Percentiles rank a stretch among this genome's conserved stretches.
Evolutionary conservation across 1,140 invertebrate genomes (phyloP).

Genomic region (Drosophila neocordata): DNA sequence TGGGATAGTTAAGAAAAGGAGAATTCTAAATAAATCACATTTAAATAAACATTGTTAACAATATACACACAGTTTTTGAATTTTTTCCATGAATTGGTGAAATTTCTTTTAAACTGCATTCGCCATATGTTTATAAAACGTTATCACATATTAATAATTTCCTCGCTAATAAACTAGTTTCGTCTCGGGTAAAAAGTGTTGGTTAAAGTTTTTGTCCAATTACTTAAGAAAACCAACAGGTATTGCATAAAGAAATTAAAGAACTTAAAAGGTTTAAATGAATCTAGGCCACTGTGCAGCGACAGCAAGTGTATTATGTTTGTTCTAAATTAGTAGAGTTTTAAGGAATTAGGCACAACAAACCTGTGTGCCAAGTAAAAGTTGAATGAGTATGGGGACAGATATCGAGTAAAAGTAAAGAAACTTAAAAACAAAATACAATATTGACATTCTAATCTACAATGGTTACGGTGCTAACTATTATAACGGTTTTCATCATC

Average conservation of each 20-base stretch:
- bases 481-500: neutral
- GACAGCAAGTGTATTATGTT: slow-evolving; percentile 15
- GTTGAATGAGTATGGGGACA: neutral
- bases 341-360: slow-evolving; percentile 13
- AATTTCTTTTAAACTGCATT: neutral
- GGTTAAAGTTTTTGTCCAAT: too few species aligned
- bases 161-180: neutral
- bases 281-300: neutral
- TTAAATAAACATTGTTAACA: neutral
- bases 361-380: neutral
- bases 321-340: slow-evolving; percentile 45
- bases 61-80: neutral
- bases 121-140: neutral
- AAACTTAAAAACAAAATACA: neutral
- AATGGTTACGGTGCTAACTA: neutral
- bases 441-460: neutral
- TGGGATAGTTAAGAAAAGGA: too few species aligned
- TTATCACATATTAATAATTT: neutral
- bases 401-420: neutral
- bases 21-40: too few species aligned
- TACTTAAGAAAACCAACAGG: too few species aligned
- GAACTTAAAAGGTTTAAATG: neutral
- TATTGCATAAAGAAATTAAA: too few species aligned
- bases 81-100: neutral
- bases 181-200: too few species aligned